Evolutionary conservation across 2,888 invertebrate genomes (phyloP), one percentile per base, ranked within the genome.

Genomic region (Orthosia cruda): DNA sequence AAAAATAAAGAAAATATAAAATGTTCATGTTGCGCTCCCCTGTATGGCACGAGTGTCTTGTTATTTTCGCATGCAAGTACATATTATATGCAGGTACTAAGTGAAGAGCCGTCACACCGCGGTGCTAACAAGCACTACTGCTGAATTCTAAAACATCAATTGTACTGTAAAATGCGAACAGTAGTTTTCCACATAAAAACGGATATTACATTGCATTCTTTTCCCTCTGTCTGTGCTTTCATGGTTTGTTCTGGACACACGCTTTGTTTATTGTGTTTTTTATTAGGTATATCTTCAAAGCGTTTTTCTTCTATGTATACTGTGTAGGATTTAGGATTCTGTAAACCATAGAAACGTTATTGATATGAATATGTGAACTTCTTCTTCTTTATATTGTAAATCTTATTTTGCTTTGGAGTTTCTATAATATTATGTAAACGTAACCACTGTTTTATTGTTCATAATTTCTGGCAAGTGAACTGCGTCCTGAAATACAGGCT

Each of bases 101-200:
- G 83, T 82, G 84, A 78, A 87, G 84, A 74, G 85, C 69, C 66
- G 81, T 68, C 77, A 80, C 78, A 65, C 76, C 62, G 63, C 71
- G 50, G 49, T 71, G 78, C 85, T 88, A 88, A 87, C 87, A 88
- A 87, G 89, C 87, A 80, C 83, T 79, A 71, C 65, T 50, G 68
- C 72, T 72, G 74, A 78, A 80, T 88, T 85, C 84, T 84, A 87
- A 83, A 88, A 81, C 82, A 74, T 88, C 83, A 84, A 87, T 85
- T 89, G 83, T 79, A 55, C 63, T 63, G 67, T 81, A 69, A 80
- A 83, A 82, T 77, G 63, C 76, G 55, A 71, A 66, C 59, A 74
- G 69, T 59, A 80, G n/a, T 84, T 81, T 84, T 81, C 66, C 40
- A 52, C 57, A 66, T 58, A 70, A 65, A 73, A 80, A 63, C 66